Evolutionary conservation across 2,797 vertebrate species (phyloP).

Genomic region (Catostomus latipinnis): DNA sequence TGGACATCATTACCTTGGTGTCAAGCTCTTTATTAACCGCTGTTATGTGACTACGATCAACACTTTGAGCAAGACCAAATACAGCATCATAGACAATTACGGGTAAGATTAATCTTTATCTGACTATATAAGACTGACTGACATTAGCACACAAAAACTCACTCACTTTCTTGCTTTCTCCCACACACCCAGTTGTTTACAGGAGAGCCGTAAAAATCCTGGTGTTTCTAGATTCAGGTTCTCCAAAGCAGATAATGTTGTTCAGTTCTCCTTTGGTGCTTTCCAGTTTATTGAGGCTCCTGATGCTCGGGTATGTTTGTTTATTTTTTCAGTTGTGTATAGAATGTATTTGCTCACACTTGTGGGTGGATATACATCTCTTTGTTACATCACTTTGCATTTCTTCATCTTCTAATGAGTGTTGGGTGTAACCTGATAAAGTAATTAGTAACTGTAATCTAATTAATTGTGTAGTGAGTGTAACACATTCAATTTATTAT

Average conservation of each 20-base stretch:
- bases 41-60: slow-evolving; percentile 67
- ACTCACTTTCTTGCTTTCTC: background rate
- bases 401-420: no score
- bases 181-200: slow-evolving; percentile 68
- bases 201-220: slow-evolving; percentile 68
- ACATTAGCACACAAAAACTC: background rate
- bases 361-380: background rate
- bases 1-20: slow-evolving; percentile 52
- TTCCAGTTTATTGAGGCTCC: slow-evolving; percentile 76
- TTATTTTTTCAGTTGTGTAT: background rate
- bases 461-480: no score
- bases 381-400: no score
- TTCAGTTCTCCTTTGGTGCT: slow-evolving; percentile 72
- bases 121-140: no score
- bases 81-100: slow-evolving; percentile 73
- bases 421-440: no score
- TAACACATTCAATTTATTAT: no score
- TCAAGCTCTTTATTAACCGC: slow-evolving; percentile 70
- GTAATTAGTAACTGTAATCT: no score
- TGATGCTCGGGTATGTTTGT: slow-evolving; percentile 63
- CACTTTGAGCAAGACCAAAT: slow-evolving; percentile 47
- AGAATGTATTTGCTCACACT: background rate
- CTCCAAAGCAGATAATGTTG: slow-evolving; percentile 59
- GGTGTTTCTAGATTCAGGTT: slow-evolving; percentile 61
- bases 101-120: slow-evolving; percentile 66